These are phyloP conservation scores for Uloborus diversus DNA, from an alignment of 1,140 invertebrate genomes.

Conservation along the genomic window DNA sequence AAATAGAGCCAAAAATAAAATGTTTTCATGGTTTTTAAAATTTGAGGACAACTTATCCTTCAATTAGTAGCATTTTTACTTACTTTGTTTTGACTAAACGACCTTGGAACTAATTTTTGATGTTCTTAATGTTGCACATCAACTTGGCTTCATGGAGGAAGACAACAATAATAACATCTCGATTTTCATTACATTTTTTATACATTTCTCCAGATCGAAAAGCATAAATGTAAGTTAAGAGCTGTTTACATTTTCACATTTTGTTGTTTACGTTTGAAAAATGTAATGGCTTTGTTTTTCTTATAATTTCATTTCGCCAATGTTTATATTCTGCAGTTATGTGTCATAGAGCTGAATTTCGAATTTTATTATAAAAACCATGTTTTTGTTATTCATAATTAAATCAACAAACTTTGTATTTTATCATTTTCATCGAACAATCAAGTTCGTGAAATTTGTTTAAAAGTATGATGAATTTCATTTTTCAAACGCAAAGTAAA, in stretches of 20 bases:
- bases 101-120: conserved; percentile 52
- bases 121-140: conserved; percentile 38
- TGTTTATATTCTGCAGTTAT: too few relatives aligned
- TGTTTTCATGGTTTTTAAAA: neutral
- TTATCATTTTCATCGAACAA: too few relatives aligned
- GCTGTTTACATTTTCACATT: neutral
- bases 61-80: neutral
- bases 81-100: conserved; percentile 9
- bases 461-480: too few relatives aligned
- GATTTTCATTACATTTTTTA: conserved; percentile 24
- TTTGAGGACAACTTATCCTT: neutral
- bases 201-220: neutral
- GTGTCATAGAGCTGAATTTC: too few relatives aligned
- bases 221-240: conserved; percentile 34
- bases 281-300: too few relatives aligned
- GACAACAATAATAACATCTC: conserved; percentile 17
- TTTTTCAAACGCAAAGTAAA: too few relatives aligned
- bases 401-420: too few relatives aligned
- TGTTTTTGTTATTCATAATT: too few relatives aligned
- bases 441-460: too few relatives aligned
- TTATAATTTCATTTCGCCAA: too few relatives aligned
- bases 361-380: too few relatives aligned
- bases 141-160: conserved; percentile 49
- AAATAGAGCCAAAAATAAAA: neutral
- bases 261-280: too few relatives aligned